Base-by-base conservation (phyloP, 92 coral and sea anemone species). In the Umimayanthus kanabou region DNA sequence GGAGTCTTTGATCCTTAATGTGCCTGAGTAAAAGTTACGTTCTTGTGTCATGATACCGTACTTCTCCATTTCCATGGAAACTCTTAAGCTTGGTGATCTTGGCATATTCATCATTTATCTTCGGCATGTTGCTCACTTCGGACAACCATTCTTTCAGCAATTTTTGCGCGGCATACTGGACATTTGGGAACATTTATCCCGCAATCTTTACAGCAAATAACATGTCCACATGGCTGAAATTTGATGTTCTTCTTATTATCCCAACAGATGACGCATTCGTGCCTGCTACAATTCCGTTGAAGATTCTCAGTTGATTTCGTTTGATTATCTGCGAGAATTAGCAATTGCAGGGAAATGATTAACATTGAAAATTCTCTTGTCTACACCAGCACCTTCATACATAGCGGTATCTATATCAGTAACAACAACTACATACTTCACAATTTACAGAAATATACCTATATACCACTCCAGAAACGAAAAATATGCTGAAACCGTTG, bases 181-280 rank as follows among this genome's bases (percentile, higher is more conserved):
- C 77, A 73, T 15, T 73, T 73, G 43, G 43, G 8, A 30, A 73
- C 77, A 13, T 73, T 5, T 30, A 40, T 23, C 45, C 77, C 77
- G 40, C 77, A 73, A 0, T 30, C 13, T 30, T 13, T 5, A 33
- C 77, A 73, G 39, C 45, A 29, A 33, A 73, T 43, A 29, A 73
- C 22, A 73, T 73, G 77, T 13, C 77, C 77, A 73, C 77, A 73
- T 33, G 77, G 77, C 40, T 73, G 45, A 73, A 73, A 73, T 29
- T 73, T 13, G 18, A 73, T 0, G 18, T 73, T 33, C 23, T 9
- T 33, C 23, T 13, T 33, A 5, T 10, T 73, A 16, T 73, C 77
- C 25, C 0, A 14, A 33, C 77, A 73, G 77, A 73, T 26, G 8
- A 73, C 45, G 7, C 77, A 73, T 22, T 73, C 77, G 22, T 73